These are phyloP conservation scores for Pristis pectinata DNA, from an alignment of 2,797 vertebrate species.

Conservation along the genomic window DNA sequence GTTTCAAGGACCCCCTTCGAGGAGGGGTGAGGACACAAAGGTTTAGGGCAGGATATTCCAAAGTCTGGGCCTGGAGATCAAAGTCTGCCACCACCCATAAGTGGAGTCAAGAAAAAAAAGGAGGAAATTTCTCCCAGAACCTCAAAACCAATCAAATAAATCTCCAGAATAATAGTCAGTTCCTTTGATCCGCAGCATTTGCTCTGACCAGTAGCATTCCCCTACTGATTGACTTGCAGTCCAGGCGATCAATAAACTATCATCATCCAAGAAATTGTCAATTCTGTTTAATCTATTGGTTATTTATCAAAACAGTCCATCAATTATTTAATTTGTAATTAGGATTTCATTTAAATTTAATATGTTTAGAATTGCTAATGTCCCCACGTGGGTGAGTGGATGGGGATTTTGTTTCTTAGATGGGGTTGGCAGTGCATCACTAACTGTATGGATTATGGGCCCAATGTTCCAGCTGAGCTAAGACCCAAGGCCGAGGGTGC, in stretches of 20 bases:
- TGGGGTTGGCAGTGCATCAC: too few species aligned
- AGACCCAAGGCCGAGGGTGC: too few species aligned
- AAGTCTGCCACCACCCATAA: too few species aligned
- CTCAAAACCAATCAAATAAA: background rate
- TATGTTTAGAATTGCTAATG: too few species aligned
- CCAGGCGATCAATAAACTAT: background rate
- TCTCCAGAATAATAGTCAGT: background rate
- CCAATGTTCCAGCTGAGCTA: too few species aligned
- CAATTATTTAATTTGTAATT: background rate
- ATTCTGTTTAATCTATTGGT: background rate
- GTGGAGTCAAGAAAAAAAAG: background rate
- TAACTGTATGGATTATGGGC: too few species aligned
- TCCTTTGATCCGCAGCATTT: background rate
- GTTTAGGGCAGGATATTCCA: background rate
- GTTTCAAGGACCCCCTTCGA: background rate
- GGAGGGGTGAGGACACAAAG: background rate
- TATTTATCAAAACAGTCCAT: background rate
- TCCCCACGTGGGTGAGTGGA: too few species aligned
- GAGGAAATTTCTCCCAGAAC: background rate
- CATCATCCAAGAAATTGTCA: background rate
- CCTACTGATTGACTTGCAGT: background rate
- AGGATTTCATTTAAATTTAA: background rate
- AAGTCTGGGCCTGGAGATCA: background rate
- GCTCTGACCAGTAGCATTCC: background rate
- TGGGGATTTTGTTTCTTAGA: too few species aligned